Evolutionary conservation across 2,797 vertebrate genomes (phyloP).

Genomic region (Poecilia gillii): DNA sequence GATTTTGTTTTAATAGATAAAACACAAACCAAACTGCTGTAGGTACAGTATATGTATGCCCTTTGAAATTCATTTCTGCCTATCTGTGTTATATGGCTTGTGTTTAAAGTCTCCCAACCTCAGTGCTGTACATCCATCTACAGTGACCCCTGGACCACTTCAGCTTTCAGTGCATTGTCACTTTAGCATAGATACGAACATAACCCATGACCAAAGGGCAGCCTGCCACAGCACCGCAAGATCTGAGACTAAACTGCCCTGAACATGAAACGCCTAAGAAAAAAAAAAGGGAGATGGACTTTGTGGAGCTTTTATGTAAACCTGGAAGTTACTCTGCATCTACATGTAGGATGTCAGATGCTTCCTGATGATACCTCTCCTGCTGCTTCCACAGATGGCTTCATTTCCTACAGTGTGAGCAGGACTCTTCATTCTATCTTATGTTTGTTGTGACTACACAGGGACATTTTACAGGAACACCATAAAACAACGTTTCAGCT

Average conservation of each 20-base stretch:
- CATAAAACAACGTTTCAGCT: conserved; percentile 50
- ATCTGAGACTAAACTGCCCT: conserved; percentile 8
- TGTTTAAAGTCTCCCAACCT: conserved; percentile 5
- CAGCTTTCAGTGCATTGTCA: conserved; percentile 56
- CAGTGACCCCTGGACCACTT: conserved; percentile 61
- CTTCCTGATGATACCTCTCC: conserved; percentile 64
- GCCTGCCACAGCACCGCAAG: neutral
- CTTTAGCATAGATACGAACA: conserved; percentile 42
- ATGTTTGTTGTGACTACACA: conserved; percentile 68
- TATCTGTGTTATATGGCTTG: neutral
- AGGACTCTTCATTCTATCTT: conserved; percentile 38
- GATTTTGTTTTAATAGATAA: neutral
- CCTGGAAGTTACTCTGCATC: conserved; percentile 37
- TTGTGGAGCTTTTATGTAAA: conserved; percentile 29
- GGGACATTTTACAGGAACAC: conserved; percentile 57
- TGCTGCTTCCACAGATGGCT: conserved; percentile 17
- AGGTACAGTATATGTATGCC: neutral
- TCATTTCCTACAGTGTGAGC: conserved; percentile 45
- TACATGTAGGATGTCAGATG: conserved; percentile 68
- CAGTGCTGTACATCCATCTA: conserved; percentile 39
- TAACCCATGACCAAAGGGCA: conserved; percentile 55
- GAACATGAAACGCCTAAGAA: conserved; percentile 1
- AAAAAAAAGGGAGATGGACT: neutral
- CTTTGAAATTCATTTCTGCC: neutral
- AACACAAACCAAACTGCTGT: neutral